These are phyloP conservation scores for Vireo altiloquus DNA, from an alignment of 2,113 vertebrate genomes.

Conservation along the genomic window DNA sequence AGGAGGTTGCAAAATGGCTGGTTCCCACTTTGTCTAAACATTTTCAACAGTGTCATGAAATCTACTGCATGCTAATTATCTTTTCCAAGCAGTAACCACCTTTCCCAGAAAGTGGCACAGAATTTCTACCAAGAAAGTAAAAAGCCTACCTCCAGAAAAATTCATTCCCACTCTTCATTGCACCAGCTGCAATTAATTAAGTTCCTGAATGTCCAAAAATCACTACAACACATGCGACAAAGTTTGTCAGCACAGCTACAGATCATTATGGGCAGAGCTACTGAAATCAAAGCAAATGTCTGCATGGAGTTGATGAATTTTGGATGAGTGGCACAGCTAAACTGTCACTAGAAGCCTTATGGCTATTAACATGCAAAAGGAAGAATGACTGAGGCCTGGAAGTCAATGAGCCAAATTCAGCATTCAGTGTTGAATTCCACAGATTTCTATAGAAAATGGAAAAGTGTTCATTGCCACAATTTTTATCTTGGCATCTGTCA, in stretches of 20 bases:
- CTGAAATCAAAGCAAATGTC: background rate
- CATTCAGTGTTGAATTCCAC: background rate
- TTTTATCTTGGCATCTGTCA: background rate
- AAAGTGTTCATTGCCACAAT: background rate
- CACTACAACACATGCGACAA: background rate
- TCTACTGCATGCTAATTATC: background rate
- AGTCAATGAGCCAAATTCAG: background rate
- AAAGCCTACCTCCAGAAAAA: background rate
- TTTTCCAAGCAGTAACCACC: background rate
- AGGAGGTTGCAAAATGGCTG: background rate
- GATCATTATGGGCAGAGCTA: background rate
- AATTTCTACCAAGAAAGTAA: background rate
- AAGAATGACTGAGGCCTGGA: background rate
- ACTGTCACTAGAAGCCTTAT: background rate
- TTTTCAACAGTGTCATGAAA: background rate
- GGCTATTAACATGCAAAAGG: background rate
- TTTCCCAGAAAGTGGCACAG: background rate
- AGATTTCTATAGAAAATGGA: background rate
- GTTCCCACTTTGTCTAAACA: background rate
- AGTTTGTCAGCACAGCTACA: background rate
- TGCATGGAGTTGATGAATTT: background rate
- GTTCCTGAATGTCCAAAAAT: background rate
- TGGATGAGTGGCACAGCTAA: background rate
- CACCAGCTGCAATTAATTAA: background rate
- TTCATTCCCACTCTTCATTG: background rate